phyloP scores from a whole-genome alignment of 2,888 invertebrate genomes.

The Galerucella nymphaeae region DNA sequence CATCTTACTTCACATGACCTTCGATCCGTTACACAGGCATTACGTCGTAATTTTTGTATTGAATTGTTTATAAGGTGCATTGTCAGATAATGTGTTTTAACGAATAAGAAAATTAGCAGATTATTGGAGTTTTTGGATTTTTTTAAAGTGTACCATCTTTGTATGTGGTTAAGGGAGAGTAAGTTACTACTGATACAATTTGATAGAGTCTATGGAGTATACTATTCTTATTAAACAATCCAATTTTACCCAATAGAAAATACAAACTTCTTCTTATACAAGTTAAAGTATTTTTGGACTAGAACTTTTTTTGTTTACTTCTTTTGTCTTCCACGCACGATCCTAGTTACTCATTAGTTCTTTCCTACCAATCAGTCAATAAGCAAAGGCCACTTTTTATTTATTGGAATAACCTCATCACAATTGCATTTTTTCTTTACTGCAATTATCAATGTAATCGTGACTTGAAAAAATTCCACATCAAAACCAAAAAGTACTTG shows the following conservation, averaged over 20 bases:
- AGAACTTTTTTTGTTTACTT: background rate
- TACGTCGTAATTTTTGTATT: constrained; percentile 49
- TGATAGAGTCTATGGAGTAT: too few relatives aligned
- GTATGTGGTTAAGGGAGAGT: background rate
- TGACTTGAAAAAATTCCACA: constrained; percentile 17
- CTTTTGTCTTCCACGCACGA: background rate
- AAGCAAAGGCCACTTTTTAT: constrained; percentile 1
- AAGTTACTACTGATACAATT: too few relatives aligned
- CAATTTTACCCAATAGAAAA: too few relatives aligned
- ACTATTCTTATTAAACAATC: too few relatives aligned
- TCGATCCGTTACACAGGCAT: constrained; percentile 54
- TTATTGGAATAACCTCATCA: constrained; percentile 19
- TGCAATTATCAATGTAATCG: constrained; percentile 23
- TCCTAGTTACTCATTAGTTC: background rate
- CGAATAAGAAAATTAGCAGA: background rate
- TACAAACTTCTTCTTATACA: too few relatives aligned
- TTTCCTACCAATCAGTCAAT: background rate
- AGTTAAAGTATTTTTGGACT: too few relatives aligned
- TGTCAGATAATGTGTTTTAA: background rate
- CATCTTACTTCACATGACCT: constrained; percentile 55
- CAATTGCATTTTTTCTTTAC: constrained; percentile 16
- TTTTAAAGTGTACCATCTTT: too few relatives aligned
- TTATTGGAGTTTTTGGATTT: background rate
- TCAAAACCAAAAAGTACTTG: background rate
- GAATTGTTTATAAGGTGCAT: constrained; percentile 24